Conservation (phyloP, 2,113 vertebrate genomes). For the Eurypyga helias region DNA sequence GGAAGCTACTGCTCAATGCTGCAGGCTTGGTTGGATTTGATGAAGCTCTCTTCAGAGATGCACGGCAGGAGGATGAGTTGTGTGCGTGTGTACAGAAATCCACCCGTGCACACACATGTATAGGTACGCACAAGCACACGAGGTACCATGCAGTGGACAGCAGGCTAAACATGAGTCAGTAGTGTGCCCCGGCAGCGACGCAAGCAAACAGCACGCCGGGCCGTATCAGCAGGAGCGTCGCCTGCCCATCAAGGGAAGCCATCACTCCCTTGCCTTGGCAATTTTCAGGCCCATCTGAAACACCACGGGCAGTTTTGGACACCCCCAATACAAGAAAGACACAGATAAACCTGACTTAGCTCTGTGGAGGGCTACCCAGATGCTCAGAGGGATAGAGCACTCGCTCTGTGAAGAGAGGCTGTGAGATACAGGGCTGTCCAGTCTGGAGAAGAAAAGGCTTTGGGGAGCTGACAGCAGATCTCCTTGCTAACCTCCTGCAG, state of each 20-base stretch:
- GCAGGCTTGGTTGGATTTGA: neutral
- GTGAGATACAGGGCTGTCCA: neutral
- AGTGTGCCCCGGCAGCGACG: neutral
- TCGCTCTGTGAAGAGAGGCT: neutral
- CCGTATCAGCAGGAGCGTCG: neutral
- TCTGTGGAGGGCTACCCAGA: neutral
- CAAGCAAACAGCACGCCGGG: accelerated
- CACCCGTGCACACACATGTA: neutral
- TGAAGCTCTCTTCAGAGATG: neutral
- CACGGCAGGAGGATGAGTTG: accelerated
- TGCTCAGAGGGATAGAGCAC: neutral
- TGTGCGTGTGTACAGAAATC: accelerated
- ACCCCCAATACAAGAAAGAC: neutral
- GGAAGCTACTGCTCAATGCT: neutral
- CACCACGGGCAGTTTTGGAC: neutral
- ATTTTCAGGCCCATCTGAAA: neutral
- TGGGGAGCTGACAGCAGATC: neutral
- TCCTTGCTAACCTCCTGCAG: neutral
- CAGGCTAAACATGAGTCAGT: neutral
- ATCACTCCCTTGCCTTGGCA: accelerated
- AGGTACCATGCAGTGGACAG: neutral
- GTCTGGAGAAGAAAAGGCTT: neutral
- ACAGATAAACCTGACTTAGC: neutral
- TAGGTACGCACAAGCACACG: neutral
- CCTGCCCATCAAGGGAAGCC: neutral